Conservation (phyloP, 2,888 invertebrate species). For the Pterobdella sp. region DNA sequence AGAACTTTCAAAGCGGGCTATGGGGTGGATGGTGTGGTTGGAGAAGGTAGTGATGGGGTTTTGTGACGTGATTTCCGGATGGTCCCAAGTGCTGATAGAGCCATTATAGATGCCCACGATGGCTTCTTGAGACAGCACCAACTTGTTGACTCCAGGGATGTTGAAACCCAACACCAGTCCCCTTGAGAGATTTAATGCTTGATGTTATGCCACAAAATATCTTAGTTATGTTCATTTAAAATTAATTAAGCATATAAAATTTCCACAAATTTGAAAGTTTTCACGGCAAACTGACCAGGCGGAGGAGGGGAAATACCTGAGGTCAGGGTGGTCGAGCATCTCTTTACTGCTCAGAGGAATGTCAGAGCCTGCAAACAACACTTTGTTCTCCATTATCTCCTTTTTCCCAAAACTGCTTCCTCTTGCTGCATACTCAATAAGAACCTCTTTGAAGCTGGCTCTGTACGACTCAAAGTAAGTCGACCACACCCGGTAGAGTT, state of each 20-base stretch:
- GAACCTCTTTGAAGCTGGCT: conserved; percentile 5
- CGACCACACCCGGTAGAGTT: conserved; percentile 17
- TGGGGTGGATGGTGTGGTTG: conserved; percentile 38
- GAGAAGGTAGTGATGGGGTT: conserved; percentile 31
- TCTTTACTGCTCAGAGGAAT: conserved; percentile 1
- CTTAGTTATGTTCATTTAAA: background rate
- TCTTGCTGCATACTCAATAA: background rate
- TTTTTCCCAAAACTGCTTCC: background rate
- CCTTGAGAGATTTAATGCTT: conserved; percentile 34
- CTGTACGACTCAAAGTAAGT: conserved; percentile 18
- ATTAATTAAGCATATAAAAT: background rate
- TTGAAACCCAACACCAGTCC: conserved; percentile 44
- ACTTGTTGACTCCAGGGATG: conserved; percentile 37
- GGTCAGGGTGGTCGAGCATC: background rate
- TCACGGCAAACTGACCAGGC: conserved; percentile 9
- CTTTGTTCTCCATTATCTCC: background rate
- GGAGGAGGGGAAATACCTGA: conserved; percentile 10
- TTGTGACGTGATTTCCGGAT: conserved; percentile 32
- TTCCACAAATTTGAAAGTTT: background rate
- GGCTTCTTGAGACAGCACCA: conserved; percentile 41
- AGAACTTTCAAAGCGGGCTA: conserved; percentile 3
- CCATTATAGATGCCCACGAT: conserved; percentile 45
- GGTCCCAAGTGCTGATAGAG: conserved; percentile 42
- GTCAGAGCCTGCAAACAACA: conserved; percentile 20
- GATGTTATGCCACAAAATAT: background rate